These are phyloP conservation scores for Leucania comma DNA, from an alignment of 2,888 invertebrate species.

Conservation along the genomic window DNA sequence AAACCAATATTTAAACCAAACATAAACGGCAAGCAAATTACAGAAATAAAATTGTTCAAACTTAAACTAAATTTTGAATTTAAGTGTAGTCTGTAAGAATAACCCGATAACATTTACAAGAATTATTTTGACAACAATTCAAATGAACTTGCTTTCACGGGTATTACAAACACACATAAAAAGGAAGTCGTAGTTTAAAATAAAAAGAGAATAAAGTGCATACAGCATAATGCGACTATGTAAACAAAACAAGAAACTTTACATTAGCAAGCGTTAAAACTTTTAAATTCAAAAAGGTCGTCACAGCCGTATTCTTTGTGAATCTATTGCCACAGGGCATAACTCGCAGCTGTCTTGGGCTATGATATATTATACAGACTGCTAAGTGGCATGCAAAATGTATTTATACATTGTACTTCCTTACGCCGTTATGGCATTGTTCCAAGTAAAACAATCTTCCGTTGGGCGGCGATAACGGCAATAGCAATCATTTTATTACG, in stretches of 20 bases:
- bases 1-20: no score
- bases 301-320: constrained; percentile 47
- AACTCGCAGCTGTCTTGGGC: constrained; percentile 76
- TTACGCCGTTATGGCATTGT: constrained; percentile 87
- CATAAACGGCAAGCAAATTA: no score
- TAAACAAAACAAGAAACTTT: constrained; percentile 14
- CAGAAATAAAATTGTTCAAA: no score
- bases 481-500: constrained; percentile 83
- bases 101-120: not conserved
- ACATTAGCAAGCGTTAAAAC: constrained; percentile 23
- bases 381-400: constrained; percentile 90
- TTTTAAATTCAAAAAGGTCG: constrained; percentile 50
- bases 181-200: not conserved
- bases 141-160: not conserved
- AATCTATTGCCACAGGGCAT: constrained; percentile 64
- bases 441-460: constrained; percentile 90
- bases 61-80: no score
- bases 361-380: constrained; percentile 84
- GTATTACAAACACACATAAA: not conserved
- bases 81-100: no score
- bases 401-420: constrained; percentile 90
- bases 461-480: constrained; percentile 82
- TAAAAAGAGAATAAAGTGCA: not conserved
- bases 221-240: not conserved
- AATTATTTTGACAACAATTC: not conserved